Evolutionary conservation across 2,888 invertebrate genomes (phyloP), one percentile per base, ranked within the genome.

Genomic region (Gibbula magus): DNA sequence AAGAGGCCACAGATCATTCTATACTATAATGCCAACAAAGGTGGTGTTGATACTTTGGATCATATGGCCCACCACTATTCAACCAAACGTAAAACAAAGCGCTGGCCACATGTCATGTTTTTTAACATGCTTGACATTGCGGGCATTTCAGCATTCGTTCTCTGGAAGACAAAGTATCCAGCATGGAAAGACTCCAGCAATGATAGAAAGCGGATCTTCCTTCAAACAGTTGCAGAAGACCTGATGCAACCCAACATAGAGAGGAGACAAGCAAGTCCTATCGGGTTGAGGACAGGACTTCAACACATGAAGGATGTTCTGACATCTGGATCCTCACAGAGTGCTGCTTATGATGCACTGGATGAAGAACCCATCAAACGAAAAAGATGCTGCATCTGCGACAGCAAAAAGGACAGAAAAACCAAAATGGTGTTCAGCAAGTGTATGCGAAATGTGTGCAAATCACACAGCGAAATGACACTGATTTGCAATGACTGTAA

Each of bases 41-140:
- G 84, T 13, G 81, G 81, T 13, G 81, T 84, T 16, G 83, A 84
- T 61, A 82, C 80, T 18, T 32, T 82, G 61, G 83, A 84, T 75
- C 79, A 84, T 20, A 75, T 81, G 77, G 80, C 80, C 18, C 70
- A 74, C 20, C 74, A 61, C 18, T 80, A 74, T 61, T 52, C 85
- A n/a, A 20, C 35, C 10, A 77, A 79, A 52, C 7, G 79, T 22
- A 74, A 74, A 39, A 82, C 67, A 51, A 81, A 81, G 61, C 39
- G 81, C n/a, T 84, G 85, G 85, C 84, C 78, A 5, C 56, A 82
- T 70, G 82, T 79, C 1, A 45, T 45, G 1, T 45, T 45, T 13
- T 29, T 85, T n/a, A 83, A 84, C 74, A 80, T 77, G n/a, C 16
- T 84, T 20, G 83, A 84, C 76, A 56, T 82, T 77, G 88, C 20